Percentiles rank a stretch among this genome's conserved stretches.
Conservation (phyloP, 2,797 vertebrate species). For the Valencia hispanica region DNA sequence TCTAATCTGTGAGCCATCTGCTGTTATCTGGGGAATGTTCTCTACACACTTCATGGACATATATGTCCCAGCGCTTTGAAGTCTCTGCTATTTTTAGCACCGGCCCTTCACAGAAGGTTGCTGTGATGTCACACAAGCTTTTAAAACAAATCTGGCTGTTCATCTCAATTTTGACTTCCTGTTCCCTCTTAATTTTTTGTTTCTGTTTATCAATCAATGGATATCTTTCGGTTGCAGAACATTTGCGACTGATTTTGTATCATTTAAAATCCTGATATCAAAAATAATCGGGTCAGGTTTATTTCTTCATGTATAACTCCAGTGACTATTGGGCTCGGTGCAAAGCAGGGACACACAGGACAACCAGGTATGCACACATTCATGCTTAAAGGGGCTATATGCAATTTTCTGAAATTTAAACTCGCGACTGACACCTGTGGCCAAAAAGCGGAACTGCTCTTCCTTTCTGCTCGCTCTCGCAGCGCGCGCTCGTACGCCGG, state of each 20-base stretch:
- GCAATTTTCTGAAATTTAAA: too few species aligned
- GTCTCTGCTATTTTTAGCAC: slow-evolving; percentile 77
- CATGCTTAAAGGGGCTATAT: too few species aligned
- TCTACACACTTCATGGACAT: slow-evolving; percentile 78
- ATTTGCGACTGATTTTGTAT: slow-evolving; percentile 17
- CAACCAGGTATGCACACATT: too few species aligned
- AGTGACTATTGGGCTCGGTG: too few species aligned
- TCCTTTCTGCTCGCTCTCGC: too few species aligned
- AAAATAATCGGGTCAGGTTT: neutral
- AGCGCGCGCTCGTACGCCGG: too few species aligned
- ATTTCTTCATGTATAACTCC: neutral
- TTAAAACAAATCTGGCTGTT: slow-evolving; percentile 76
- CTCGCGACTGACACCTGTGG: too few species aligned
- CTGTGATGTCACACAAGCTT: slow-evolving; percentile 71
- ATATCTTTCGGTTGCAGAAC: slow-evolving; percentile 18
- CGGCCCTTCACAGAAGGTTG: slow-evolving; percentile 54
- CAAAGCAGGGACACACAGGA: too few species aligned
- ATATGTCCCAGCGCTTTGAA: slow-evolving; percentile 79
- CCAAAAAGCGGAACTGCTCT: too few species aligned
- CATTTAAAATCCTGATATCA: neutral
- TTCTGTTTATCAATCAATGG: slow-evolving; percentile 55
- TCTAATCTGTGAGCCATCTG: slow-evolving; percentile 73
- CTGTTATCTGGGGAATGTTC: slow-evolving; percentile 77
- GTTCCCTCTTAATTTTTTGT: slow-evolving; percentile 48
- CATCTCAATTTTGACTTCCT: slow-evolving; percentile 68